These are phyloP conservation scores for Notarius quadriscutis DNA, from an alignment of 2,113 vertebrate genomes.

Conservation along the genomic window DNA sequence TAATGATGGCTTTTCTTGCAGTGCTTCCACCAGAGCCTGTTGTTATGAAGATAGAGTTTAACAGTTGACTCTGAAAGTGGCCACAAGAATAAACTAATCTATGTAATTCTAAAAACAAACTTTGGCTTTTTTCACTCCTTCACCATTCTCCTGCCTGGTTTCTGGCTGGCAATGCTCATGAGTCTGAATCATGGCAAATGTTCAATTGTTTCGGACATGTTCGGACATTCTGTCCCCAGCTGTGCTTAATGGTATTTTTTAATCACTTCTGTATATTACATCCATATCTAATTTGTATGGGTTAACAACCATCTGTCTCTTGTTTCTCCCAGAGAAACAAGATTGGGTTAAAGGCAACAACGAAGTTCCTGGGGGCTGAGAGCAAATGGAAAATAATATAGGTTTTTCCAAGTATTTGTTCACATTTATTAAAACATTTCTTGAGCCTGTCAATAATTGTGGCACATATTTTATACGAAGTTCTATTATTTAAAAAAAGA, in stretches of 20 bases:
- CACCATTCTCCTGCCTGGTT: background rate
- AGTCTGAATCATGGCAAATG: background rate
- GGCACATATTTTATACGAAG: background rate
- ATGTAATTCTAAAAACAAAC: background rate
- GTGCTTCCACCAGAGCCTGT: background rate
- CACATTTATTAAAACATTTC: background rate
- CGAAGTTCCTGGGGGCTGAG: background rate
- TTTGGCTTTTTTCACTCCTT: background rate
- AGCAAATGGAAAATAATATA: background rate
- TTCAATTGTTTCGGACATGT: background rate
- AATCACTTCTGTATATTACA: background rate
- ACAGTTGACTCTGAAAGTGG: background rate
- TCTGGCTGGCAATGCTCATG: background rate
- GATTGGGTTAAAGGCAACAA: background rate
- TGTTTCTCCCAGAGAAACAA: background rate
- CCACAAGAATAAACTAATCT: background rate
- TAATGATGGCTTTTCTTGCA: background rate
- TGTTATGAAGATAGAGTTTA: background rate
- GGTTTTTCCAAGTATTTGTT: background rate
- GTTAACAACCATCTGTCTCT: background rate
- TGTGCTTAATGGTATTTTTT: background rate
- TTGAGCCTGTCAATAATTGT: background rate
- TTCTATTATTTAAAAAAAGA: conserved; percentile 7
- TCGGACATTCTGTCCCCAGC: background rate
- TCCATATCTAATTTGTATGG: background rate